Evolutionary conservation across 2,888 invertebrate genomes (phyloP).

Genomic region (Crossocerus cetratus): DNA sequence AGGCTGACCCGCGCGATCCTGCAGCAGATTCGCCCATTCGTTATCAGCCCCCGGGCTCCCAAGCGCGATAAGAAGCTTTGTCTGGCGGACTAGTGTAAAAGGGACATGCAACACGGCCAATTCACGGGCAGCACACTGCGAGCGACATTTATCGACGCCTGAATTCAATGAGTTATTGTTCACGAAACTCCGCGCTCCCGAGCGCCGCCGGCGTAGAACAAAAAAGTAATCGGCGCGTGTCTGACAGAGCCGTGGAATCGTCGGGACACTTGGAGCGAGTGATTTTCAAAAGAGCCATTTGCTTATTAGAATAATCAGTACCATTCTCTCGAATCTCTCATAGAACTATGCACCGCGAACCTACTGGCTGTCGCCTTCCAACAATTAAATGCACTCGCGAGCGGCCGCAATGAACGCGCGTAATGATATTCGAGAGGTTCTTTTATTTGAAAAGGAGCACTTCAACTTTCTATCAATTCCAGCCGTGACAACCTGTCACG

Average conservation of each 20-base stretch:
- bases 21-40: conserved; percentile 19
- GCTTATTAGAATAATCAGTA: no score
- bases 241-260: conserved; percentile 41
- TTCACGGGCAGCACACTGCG: conserved; percentile 15
- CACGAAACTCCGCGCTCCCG: conserved; percentile 11
- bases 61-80: conserved; percentile 39
- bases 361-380: no score
- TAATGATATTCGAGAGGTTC: no score
- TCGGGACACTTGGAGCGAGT: conserved; percentile 16
- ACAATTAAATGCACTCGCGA: no score
- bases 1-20: not conserved
- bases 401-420: no score
- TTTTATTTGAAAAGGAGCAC: no score
- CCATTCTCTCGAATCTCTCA: no score
- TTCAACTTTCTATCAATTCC: no score
- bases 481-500: no score
- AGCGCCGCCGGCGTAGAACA: conserved; percentile 20
- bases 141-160: conserved; percentile 47
- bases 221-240: conserved; percentile 24
- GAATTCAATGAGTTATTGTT: conserved; percentile 44
- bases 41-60: conserved; percentile 13
- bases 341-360: no score
- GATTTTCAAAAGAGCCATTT: conserved; percentile 32
- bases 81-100: conserved; percentile 10
- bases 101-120: conserved; percentile 9